Conservation (phyloP, 1,140 invertebrate genomes). For the Wasmannia auropunctata region DNA sequence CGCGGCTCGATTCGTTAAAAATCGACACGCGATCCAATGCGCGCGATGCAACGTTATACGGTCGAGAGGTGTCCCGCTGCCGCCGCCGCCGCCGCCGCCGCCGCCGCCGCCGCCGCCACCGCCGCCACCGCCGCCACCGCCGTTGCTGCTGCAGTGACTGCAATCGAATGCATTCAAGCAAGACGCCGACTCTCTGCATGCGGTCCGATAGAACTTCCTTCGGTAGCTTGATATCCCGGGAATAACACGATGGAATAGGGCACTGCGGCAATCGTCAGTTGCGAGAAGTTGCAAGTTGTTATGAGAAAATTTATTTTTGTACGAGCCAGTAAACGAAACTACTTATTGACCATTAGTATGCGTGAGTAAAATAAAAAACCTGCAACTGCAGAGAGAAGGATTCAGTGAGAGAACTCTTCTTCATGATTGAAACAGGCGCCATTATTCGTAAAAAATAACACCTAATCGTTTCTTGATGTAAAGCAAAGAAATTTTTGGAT, state of each 20-base stretch:
- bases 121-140: too few species aligned
- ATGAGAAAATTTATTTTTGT: constrained; percentile 30
- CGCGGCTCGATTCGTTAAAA: constrained; percentile 51
- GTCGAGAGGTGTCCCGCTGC: constrained; percentile 39
- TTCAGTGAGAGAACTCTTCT: neutral
- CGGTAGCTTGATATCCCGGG: constrained; percentile 31
- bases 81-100: neutral
- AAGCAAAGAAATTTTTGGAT: neutral
- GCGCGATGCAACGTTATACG: constrained; percentile 43
- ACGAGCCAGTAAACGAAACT: neutral
- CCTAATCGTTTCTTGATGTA: neutral
- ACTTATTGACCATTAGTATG: neutral
- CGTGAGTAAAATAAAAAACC: neutral
- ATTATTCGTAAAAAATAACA: neutral
- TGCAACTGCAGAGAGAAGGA: neutral
- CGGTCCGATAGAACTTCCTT: constrained; percentile 28
- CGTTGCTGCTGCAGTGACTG: neutral
- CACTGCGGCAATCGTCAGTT: constrained; percentile 3
- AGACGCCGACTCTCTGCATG: constrained; percentile 33
- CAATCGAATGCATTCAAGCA: constrained; percentile 47
- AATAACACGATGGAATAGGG: constrained; percentile 25
- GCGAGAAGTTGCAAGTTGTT: constrained; percentile 47
- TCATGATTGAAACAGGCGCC: neutral
- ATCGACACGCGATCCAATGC: constrained; percentile 67
- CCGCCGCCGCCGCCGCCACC: neutral